Conservation (phyloP, 2,113 vertebrate genomes). For the Syrrhaptes paradoxus region DNA sequence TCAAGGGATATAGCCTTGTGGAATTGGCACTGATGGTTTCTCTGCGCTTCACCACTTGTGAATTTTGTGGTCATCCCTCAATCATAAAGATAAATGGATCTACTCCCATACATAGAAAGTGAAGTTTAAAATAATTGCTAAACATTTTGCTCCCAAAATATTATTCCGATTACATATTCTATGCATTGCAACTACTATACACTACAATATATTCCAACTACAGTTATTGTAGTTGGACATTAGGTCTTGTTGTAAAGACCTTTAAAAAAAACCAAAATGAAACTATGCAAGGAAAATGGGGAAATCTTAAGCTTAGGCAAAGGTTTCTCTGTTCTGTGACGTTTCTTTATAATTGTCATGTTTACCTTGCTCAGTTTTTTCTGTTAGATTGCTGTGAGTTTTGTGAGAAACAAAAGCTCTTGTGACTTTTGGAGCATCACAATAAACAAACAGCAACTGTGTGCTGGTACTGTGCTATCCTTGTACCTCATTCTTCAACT, state of each 20-base stretch:
- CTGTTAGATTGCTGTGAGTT: neutral
- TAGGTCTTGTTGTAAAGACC: neutral
- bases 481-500: neutral
- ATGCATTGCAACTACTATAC: too few species aligned
- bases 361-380: neutral
- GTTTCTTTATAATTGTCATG: neutral
- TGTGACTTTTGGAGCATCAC: neutral
- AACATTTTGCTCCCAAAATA: neutral
- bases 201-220: too few species aligned
- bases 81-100: constrained; percentile 20
- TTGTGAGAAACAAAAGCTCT: neutral
- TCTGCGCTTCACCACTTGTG: constrained; percentile 11
- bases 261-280: neutral
- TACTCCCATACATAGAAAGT: neutral
- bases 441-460: neutral
- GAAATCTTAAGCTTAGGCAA: neutral
- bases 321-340: neutral
- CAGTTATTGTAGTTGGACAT: neutral
- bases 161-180: too few species aligned
- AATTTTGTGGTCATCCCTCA: constrained; percentile 38
- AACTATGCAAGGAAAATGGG: neutral
- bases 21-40: constrained; percentile 36
- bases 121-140: neutral
- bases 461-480: neutral
- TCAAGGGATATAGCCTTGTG: neutral